Evolutionary conservation across 92 coral and sea anemone species (phyloP).

Genomic region (Epizoanthus rinbou): DNA sequence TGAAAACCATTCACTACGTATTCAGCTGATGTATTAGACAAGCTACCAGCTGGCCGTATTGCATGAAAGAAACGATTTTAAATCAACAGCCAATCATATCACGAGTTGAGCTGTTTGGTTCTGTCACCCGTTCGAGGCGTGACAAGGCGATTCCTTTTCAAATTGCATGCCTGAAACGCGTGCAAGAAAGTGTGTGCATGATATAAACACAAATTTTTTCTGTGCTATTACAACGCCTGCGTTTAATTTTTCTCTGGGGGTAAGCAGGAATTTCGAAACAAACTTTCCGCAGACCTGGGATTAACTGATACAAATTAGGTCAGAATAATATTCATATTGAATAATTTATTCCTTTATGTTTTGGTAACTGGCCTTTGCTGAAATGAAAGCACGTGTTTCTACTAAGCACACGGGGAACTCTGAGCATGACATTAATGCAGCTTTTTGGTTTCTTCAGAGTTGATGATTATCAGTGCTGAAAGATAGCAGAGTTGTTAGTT

Average conservation of each 20-base stretch:
- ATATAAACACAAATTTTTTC: background rate
- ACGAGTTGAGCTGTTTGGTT: constrained; percentile 60
- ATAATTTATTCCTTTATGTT: constrained; percentile 48
- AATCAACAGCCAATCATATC: constrained; percentile 75
- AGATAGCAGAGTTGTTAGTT: too few relatives aligned
- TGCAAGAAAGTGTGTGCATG: constrained; percentile 21
- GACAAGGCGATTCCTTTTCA: constrained; percentile 49
- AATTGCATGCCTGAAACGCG: constrained; percentile 66
- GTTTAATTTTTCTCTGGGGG: background rate
- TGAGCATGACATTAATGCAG: background rate
- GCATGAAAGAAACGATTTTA: constrained; percentile 65
- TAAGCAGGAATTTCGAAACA: background rate
- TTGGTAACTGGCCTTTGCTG: constrained; percentile 5
- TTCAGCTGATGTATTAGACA: constrained; percentile 68
- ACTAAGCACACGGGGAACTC: background rate
- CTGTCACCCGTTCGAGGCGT: constrained; percentile 89
- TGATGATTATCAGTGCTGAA: background rate
- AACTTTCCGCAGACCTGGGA: constrained; percentile 28
- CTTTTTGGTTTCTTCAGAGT: background rate
- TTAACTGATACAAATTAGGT: constrained; percentile 50
- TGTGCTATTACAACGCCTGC: background rate
- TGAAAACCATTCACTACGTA: constrained; percentile 58
- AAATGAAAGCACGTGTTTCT: constrained; percentile 13
- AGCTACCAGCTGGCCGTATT: constrained; percentile 79
- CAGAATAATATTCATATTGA: constrained; percentile 47